Base-by-base conservation (phyloP, 2,888 invertebrate species). In the Hemithea aestivaria region DNA sequence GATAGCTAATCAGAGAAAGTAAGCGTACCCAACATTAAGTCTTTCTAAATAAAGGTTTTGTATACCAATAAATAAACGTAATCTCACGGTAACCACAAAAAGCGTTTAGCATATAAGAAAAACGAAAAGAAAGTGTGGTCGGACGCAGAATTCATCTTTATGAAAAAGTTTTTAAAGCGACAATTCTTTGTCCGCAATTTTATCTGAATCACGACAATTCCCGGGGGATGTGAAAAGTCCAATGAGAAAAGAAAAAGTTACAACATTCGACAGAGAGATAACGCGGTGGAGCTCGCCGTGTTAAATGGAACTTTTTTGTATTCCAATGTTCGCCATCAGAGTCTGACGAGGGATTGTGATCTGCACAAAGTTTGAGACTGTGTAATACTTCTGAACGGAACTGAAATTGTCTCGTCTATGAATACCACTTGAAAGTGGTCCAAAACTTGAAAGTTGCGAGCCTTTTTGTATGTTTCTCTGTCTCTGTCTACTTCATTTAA, bases 361-460 rank as follows among this genome's bases (percentile, higher is more conserved):
- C 71, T 71, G 72, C 73, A 72, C 72, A 67, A 66, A 74, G 66
- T 65, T 77, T 77, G 66, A 69, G 63, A 67, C 73, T 62, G 63
- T 68, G 29, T 62, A 65, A 65, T 63, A 62, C 66, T 70, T 67
- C 63, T 59, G 65, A 69, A 64, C 62, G 54, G 60, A 46, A 45
- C 66, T 65, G 60, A 65, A 63, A 67, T 68, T 59, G 58, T 70
- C 67, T 73, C 60, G 58, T 23, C 16, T 33, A 28, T 23, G 56
- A 82, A 80, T 65, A 48, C 81, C 81, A 83, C 81, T 75, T 78
- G 46, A 35, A 78, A 81, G 78, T 80, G 82, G 80, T 45, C 24
- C 24, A 34, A 35, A 38, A 45, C 27, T 37, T 34, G 27, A 36
- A 35, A 40, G 25, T 46, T 44, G 34, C 45, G 25, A 45, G 22